A percentile compares a stretch with the other conserved stretches of the same genome.
Conservation (phyloP, 2,113 vertebrate species). For the Tyto alba region DNA sequence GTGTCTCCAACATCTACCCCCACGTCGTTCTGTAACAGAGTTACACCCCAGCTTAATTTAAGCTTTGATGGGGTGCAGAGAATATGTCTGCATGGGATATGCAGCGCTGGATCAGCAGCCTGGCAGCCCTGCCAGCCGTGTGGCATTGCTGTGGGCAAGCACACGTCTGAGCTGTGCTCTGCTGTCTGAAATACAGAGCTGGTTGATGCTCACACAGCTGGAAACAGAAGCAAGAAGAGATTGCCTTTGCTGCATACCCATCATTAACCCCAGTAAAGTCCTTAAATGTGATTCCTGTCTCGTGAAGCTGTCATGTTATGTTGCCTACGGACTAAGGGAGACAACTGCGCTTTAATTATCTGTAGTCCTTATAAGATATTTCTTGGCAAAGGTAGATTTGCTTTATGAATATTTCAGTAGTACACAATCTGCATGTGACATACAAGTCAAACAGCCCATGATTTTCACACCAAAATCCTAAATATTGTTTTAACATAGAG, state of each 20-base stretch:
- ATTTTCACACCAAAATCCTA: not conserved
- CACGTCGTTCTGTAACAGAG: rapidly evolving
- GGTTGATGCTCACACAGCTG: not conserved
- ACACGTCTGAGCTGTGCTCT: not conserved
- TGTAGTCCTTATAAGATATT: not conserved
- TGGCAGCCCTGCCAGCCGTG: not conserved
- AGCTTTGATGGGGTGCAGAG: not conserved
- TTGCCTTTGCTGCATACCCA: not conserved
- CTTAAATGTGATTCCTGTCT: not conserved
- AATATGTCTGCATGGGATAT: rapidly evolving
- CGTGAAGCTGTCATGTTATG: not conserved
- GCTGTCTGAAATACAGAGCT: not conserved
- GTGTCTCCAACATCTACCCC: not conserved
- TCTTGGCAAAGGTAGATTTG: not conserved
- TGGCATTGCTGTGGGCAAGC: not conserved
- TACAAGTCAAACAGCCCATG: rapidly evolving
- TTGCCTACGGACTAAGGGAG: not conserved
- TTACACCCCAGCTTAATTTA: not conserved
- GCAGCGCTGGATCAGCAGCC: not conserved
- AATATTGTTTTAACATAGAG: not conserved
- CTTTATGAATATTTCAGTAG: not conserved
- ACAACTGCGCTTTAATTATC: not conserved
- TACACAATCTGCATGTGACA: not conserved
- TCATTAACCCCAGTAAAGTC: not conserved
- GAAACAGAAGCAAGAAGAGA: not conserved